phyloP scores from a whole-genome alignment of 37 sponge, comb jelly and placozoan genomes.

The Amphimedon queenslandica region DNA sequence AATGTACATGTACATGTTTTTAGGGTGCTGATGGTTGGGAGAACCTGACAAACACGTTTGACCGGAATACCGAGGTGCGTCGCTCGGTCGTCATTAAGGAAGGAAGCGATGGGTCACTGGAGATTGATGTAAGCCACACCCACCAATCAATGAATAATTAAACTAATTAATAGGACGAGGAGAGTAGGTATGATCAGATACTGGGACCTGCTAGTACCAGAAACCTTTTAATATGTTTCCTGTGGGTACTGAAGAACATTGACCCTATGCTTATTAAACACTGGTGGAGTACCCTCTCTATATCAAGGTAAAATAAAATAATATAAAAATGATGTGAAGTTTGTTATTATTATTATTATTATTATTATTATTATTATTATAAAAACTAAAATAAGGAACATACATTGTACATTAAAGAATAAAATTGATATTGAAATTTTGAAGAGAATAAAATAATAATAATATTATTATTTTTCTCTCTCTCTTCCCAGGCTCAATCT shows the following conservation, averaged over 20 bases:
- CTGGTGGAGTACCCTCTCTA: constrained; percentile 71
- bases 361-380: no score
- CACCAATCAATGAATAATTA: background rate
- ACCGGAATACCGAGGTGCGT: constrained; percentile 38
- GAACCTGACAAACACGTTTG: constrained; percentile 47
- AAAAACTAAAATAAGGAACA: no score
- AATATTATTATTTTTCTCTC: no score
- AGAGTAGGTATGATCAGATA: constrained; percentile 1
- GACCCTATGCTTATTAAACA: constrained; percentile 46
- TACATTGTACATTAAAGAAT: no score
- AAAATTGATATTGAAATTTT: no score
- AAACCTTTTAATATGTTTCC: constrained; percentile 74
- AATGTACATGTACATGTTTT: background rate
- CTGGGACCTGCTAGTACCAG: constrained; percentile 64
- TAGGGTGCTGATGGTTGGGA: constrained; percentile 66
- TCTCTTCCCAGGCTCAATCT: constrained; percentile 62
- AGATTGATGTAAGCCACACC: constrained; percentile 1
- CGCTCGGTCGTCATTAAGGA: constrained; percentile 45
- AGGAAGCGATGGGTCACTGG: constrained; percentile 17
- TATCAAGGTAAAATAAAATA: constrained; percentile 60
- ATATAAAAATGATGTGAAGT: no score
- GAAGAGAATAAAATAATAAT: no score
- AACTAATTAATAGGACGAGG: background rate
- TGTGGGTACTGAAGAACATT: constrained; percentile 89
- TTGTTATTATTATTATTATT: no score